These are phyloP conservation scores for Hymenopus coronatus DNA, from an alignment of 2,888 invertebrate species.

Conservation along the genomic window DNA sequence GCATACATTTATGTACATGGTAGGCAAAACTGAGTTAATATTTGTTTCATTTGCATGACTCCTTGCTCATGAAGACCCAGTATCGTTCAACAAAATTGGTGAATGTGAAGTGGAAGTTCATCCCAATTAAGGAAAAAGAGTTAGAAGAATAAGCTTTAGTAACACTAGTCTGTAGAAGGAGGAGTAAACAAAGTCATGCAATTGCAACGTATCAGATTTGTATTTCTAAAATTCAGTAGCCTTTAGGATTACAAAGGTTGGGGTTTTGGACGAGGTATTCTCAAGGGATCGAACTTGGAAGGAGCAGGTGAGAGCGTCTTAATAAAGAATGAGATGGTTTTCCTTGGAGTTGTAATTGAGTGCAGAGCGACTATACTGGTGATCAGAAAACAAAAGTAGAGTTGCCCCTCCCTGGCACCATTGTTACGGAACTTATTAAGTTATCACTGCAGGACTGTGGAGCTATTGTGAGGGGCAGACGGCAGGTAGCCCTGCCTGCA, in stretches of 20 bases:
- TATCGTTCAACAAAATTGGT: too few relatives aligned
- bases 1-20: too few relatives aligned
- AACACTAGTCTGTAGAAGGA: too few relatives aligned
- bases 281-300: neutral
- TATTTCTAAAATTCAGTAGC: too few relatives aligned
- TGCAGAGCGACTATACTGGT: neutral
- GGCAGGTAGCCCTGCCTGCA: constrained; percentile 31
- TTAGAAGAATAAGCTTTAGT: too few relatives aligned
- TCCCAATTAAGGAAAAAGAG: too few relatives aligned
- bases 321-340: neutral
- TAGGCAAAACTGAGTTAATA: too few relatives aligned
- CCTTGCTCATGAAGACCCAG: too few relatives aligned
- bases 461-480: constrained; percentile 20
- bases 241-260: neutral
- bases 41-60: too few relatives aligned
- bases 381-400: constrained; percentile 23
- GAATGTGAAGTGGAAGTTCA: too few relatives aligned
- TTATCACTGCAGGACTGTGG: constrained; percentile 26
- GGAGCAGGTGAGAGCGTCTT: neutral
- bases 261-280: neutral
- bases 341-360: neutral
- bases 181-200: too few relatives aligned
- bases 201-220: too few relatives aligned
- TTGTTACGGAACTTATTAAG: constrained; percentile 32
- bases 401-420: constrained; percentile 19